These are phyloP conservation scores for Trisateles emortualis DNA, from an alignment of 2,888 invertebrate genomes.

Conservation along the genomic window DNA sequence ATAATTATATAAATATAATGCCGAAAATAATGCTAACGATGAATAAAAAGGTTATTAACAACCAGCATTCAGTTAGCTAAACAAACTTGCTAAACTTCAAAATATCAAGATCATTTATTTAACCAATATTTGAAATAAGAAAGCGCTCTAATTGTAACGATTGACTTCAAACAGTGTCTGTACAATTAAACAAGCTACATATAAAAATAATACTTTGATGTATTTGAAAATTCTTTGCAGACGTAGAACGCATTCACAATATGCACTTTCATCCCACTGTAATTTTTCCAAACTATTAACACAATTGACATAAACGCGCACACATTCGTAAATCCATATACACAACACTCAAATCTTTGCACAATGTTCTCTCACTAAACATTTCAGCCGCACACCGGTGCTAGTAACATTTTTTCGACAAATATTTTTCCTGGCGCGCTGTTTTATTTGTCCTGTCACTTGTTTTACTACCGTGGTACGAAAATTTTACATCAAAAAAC, in stretches of 20 bases:
- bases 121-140: too few species aligned
- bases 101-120: too few species aligned
- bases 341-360: not conserved
- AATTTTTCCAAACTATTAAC: constrained; percentile 11
- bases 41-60: too few species aligned
- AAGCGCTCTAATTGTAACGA: too few species aligned
- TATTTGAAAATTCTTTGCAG: constrained; percentile 7
- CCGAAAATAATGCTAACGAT: too few species aligned
- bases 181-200: too few species aligned
- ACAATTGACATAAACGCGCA: constrained; percentile 11
- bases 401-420: constrained; percentile 33
- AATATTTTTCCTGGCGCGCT: constrained; percentile 33
- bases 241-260: constrained; percentile 3
- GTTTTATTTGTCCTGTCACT: constrained; percentile 39
- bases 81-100: too few species aligned
- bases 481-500: constrained; percentile 40
- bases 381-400: constrained; percentile 17
- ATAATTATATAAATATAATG: too few species aligned
- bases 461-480: constrained; percentile 40
- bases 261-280: constrained; percentile 5
- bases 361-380: constrained; percentile 21
- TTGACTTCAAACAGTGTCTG: too few species aligned
- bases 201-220: too few species aligned
- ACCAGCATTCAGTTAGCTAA: too few species aligned
- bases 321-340: not conserved